phyloP scores from a whole-genome alignment of 1,140 invertebrate genomes.

The Halotydeus destructor region DNA sequence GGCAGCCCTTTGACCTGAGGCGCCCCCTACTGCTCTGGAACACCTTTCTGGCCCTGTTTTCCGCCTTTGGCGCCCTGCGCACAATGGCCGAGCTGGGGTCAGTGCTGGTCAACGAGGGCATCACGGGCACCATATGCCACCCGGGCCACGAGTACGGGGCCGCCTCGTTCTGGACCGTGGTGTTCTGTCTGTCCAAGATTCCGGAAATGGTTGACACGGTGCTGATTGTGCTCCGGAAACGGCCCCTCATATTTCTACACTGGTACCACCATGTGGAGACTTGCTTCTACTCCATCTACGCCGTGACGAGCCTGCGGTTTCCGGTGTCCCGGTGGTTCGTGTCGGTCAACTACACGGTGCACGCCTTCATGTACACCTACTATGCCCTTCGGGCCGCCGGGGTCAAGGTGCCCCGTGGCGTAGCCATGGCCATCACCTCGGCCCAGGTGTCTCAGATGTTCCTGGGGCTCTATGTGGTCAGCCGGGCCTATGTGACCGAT shows the following conservation, averaged over 20 bases:
- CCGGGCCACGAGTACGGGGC: constrained; percentile 60
- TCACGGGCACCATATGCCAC: constrained; percentile 2
- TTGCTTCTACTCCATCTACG: constrained; percentile 65
- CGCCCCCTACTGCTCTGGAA: neutral
- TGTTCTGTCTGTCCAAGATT: constrained; percentile 76
- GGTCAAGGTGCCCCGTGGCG: constrained; percentile 53
- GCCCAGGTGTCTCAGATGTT: constrained; percentile 89
- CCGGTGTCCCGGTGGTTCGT: constrained; percentile 96
- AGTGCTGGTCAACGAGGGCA: constrained; percentile 25
- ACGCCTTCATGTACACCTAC: constrained; percentile 94
- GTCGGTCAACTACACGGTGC: constrained; percentile 96
- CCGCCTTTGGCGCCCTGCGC: neutral
- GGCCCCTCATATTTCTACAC: constrained; percentile 87
- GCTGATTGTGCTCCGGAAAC: constrained; percentile 86
- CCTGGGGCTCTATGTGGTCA: constrained; percentile 84
- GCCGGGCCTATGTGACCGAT: too few relatives aligned
- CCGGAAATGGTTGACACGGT: constrained; percentile 87
- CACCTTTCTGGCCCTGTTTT: neutral
- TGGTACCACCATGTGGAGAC: constrained; percentile 52
- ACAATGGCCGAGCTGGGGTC: constrained; percentile 60
- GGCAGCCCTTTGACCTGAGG: constrained; percentile 52
- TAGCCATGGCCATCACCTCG: constrained; percentile 78
- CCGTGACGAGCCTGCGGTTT: constrained; percentile 82
- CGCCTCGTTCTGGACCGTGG: constrained; percentile 61
- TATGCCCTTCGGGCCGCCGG: constrained; percentile 71